Evolutionary conservation across 2,888 invertebrate species (phyloP).

Genomic region (Blastobasis adustella): DNA sequence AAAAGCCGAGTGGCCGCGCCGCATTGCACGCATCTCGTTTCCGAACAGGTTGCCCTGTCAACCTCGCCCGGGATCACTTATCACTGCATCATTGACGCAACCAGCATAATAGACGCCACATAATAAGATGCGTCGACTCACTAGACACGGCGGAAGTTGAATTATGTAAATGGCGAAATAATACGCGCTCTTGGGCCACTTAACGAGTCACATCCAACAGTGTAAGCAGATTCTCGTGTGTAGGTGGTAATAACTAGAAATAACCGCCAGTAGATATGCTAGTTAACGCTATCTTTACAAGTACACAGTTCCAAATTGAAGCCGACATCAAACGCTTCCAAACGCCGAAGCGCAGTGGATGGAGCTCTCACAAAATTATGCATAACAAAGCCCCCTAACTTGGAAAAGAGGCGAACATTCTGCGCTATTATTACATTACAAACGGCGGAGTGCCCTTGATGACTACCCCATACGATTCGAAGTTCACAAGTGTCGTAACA

Average conservation of each 20-base stretch:
- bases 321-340: constrained; percentile 2
- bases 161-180: constrained; percentile 12
- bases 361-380: constrained; percentile 25
- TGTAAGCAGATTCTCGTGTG: constrained; percentile 6
- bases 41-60: constrained; percentile 36
- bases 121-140: constrained; percentile 20
- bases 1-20: not conserved
- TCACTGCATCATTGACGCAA: constrained; percentile 24
- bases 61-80: no score
- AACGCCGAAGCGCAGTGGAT: constrained; percentile 11
- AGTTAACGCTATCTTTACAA: not conserved
- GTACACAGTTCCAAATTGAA: constrained; percentile 2
- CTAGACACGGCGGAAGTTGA: constrained; percentile 3
- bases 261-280: constrained; percentile 6
- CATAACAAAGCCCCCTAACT: constrained; percentile 40
- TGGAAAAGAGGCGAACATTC: constrained; percentile 48
- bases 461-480: constrained; percentile 60
- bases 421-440: constrained; percentile 66
- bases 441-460: constrained; percentile 64
- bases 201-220: constrained; percentile 13
- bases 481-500: constrained; percentile 67
- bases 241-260: constrained; percentile 7
- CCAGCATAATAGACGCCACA: constrained; percentile 31
- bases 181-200: constrained; percentile 16
- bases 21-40: not conserved